Evolutionary conservation across 2,797 vertebrate genomes (phyloP), one percentile per base, ranked within the genome.

Genomic region (Oceanodroma leucorhoa): DNA sequence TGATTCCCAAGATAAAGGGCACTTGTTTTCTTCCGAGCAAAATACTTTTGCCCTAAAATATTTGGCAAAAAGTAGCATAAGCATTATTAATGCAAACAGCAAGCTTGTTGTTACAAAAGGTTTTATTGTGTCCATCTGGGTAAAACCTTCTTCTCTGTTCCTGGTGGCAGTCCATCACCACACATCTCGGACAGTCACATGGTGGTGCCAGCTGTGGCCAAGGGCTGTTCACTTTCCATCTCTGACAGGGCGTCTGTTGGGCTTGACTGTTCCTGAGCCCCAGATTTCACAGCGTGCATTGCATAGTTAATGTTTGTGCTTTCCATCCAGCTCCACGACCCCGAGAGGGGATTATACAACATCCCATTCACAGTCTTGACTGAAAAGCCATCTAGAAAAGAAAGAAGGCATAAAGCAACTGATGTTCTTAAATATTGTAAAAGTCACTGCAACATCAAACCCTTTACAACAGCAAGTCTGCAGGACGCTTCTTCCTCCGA

Each of bases 291-390:
- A 1, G 99, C 99, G 1, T 99, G 99, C 60, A 99, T 89, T 1
- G 98, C 99, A 20, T 99, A 99, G 98, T 99, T 99, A 87, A 99
- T 91, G 79, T 98, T 98, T 0, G 98, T 99, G 96, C 96, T 99
- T 95, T 98, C 87, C 46, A 85, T 97, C 99, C 99, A 99, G 92
- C 98, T 98, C 99, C 99, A 99, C 10, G 95, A 96, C 83, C 98
- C 97, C 3, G 91, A 98, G 19, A 99, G 61, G 0, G 99, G 99
- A 93, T 99, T 99, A 84, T 99, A 99, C 91, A 99, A 41, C 99
- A 99, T 99, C 75, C 99, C 99, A 32, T 95, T 97, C 92, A 99
- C 97, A 5, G 97, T 97, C 96, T 98, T 98, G 87, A 99, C 99
- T 3, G 89, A 98, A 91, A 99, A 98, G 80, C 99, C 99, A 96